phyloP scores from a whole-genome alignment of 2,888 invertebrate genomes.

The Amiota mariae region DNA sequence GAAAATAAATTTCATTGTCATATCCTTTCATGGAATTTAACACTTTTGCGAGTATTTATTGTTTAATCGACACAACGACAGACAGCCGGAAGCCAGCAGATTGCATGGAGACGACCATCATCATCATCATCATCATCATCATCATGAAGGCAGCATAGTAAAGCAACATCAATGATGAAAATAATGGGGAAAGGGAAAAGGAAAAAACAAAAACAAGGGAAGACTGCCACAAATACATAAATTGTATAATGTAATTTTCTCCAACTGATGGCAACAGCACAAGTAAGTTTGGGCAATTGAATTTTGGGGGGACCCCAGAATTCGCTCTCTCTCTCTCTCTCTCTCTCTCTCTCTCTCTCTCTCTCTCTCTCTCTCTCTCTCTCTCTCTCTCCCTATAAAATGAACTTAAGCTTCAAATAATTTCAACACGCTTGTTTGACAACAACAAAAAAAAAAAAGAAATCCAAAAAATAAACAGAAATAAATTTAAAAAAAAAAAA shows the following conservation, averaged over 20 bases:
- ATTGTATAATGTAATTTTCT: slow-evolving; percentile 66
- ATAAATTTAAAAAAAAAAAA: background rate
- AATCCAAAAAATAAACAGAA: background rate
- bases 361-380: no score
- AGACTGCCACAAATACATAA: slow-evolving; percentile 51
- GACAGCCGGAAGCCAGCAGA: background rate
- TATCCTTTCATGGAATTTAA: slow-evolving; percentile 28
- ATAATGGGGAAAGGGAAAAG: slow-evolving; percentile 30
- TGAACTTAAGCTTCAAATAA: slow-evolving; percentile 55
- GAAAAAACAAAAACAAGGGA: slow-evolving; percentile 39
- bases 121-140: background rate
- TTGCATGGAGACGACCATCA: background rate
- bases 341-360: no score
- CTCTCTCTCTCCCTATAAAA: background rate
- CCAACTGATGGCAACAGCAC: slow-evolving; percentile 14
- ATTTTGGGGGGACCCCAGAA: no score
- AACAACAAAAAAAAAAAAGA: slow-evolving; percentile 35
- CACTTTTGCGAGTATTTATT: slow-evolving; percentile 26
- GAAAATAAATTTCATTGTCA: slow-evolving; percentile 29
- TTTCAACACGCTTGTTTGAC: slow-evolving; percentile 55
- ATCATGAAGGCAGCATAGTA: no score
- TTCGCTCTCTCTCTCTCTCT: no score
- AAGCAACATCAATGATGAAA: no score
- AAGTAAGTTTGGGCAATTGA: background rate
- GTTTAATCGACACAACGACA: slow-evolving; percentile 28